phyloP scores from a whole-genome alignment of 2,797 vertebrate species.

The Esox masquinongy region DNA sequence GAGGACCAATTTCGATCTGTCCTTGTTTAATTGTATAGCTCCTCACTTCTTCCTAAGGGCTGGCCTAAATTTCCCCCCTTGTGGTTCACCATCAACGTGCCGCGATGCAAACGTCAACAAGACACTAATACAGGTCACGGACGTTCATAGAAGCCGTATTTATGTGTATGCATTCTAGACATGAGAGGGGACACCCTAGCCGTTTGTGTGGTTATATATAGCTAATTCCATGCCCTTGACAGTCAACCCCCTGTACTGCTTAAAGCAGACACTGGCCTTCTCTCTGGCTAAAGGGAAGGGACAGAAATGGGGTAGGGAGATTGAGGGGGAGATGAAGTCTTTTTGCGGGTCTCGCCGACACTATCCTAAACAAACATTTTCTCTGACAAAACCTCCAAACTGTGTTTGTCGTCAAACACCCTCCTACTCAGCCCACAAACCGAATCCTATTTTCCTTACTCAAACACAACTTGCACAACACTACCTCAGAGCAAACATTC shows the following conservation, averaged over 20 bases:
- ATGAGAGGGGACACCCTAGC: too few species aligned
- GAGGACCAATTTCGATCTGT: too few species aligned
- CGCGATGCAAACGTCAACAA: too few species aligned
- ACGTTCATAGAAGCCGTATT: too few species aligned
- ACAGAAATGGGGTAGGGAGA: neutral
- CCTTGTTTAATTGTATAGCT: too few species aligned
- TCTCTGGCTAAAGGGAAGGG: neutral
- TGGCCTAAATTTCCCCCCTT: too few species aligned
- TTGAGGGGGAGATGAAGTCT: neutral
- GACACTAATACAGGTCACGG: too few species aligned
- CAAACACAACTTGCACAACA: constrained; percentile 49
- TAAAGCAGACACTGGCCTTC: neutral
- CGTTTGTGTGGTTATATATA: neutral
- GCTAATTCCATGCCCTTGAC: constrained; percentile 31
- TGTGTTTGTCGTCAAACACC: constrained; percentile 42
- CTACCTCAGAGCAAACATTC: constrained; percentile 39
- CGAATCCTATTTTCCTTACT: constrained; percentile 6
- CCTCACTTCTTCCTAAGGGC: too few species aligned
- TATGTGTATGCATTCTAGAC: too few species aligned
- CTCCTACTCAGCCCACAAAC: neutral
- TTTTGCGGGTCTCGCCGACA: constrained; percentile 33
- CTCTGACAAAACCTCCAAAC: constrained; percentile 25
- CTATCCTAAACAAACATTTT: constrained; percentile 31
- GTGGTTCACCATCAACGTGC: too few species aligned
- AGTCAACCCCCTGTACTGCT: constrained; percentile 10